phyloP scores from a whole-genome alignment of 2,797 vertebrate species.

The Syngnathus rostellatus region DNA sequence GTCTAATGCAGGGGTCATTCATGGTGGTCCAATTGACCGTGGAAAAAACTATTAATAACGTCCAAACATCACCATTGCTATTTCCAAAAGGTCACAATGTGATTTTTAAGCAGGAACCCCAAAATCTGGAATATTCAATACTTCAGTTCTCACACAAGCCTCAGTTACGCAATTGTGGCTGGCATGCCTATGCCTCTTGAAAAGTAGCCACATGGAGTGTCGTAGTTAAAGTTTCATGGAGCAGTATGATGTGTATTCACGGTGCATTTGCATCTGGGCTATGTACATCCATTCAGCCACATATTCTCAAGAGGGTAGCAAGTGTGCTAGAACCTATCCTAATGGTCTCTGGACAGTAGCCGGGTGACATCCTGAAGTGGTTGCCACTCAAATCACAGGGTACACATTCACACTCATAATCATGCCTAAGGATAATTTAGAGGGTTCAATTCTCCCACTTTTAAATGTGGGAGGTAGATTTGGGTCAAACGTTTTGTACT shows the following conservation, averaged over 20 bases:
- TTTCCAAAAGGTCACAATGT: not conserved
- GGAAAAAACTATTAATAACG: not conserved
- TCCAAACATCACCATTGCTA: not conserved
- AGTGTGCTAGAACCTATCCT: no score
- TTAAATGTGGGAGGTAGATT: no score
- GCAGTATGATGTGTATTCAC: not conserved
- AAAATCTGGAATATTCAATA: constrained; percentile 1
- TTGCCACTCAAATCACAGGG: no score
- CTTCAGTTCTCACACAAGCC: not conserved
- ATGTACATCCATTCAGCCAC: no score
- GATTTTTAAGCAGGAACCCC: not conserved
- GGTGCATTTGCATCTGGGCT: not conserved
- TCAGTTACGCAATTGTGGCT: not conserved
- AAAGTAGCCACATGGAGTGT: not conserved
- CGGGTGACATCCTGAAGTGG: no score
- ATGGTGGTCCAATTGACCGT: not conserved
- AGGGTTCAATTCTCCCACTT: no score
- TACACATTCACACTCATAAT: no score
- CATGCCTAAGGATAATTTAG: no score
- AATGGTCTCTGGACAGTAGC: no score
- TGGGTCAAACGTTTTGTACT: no score
- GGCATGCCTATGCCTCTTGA: not conserved
- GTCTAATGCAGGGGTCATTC: not conserved
- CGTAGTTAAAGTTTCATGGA: not conserved
- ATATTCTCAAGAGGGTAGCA: no score